Base-by-base conservation (phyloP, 2,888 invertebrate genomes). In the Piscicola geometra region DNA sequence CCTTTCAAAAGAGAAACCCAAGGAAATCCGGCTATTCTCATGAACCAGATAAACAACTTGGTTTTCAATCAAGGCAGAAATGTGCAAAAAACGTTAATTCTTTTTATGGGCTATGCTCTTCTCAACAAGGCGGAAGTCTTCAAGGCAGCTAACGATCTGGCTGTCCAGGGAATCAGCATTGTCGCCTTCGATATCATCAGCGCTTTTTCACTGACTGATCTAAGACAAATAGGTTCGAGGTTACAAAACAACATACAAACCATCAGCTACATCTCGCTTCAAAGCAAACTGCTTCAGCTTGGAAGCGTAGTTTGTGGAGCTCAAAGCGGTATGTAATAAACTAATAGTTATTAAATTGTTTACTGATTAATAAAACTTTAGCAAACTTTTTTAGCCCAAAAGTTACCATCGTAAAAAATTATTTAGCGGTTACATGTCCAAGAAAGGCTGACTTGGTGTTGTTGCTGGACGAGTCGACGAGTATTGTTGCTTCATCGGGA, bases 401-500 rank as follows among this genome's bases (percentile, higher is more conserved):
- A n/a, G n/a, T n/a, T n/a, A n/a, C n/a, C n/a, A n/a, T 5, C 35
- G 9, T 32, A 0, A 5, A 36, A 21, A 18, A 50, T 36, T 28
- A 36, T 25, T n/a, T 12, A 76, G 76, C 41, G 21, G n/a, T 32
- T 1, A 64, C 33, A 15, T 77, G 77, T 71, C 77, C 77, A 0
- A 77, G 60, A 52, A 69, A 77, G 41, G 77, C 77, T 0, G 77
- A 77, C 47, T 32, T 77, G n/a, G 67, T 33, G 0, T 36, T 77
- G 25, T 30, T 77, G 21, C 33, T 77, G n/a, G 77, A 77, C 66
- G 33, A 77, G 28, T 77, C 77, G 0, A 73, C 77, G 15, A 77
- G 77, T 47, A 77, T 77, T 18, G 75, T 75, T 0, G 18, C 72
- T 18, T 66, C 30, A 0, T 28, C 25, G 5, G 75, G 50, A 21